Conservation (phyloP, 2,797 vertebrate species). For the Luscinia megarhynchos region DNA sequence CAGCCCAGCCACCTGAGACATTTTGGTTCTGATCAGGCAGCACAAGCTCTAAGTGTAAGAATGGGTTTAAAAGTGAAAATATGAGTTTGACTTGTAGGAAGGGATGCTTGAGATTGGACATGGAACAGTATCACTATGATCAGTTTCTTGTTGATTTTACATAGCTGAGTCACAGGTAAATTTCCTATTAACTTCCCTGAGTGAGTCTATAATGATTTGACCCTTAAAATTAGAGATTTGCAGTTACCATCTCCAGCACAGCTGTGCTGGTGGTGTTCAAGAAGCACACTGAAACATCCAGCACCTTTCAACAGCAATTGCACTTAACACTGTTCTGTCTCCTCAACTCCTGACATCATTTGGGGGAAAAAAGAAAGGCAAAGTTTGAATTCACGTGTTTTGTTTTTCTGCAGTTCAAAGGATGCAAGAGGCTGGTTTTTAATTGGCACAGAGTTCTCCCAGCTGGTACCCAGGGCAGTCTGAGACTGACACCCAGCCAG, state of each 20-base stretch:
- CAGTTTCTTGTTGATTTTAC: slow-evolving; percentile 5
- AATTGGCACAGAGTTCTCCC: neutral
- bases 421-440: slow-evolving; percentile 19
- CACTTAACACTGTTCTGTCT: neutral
- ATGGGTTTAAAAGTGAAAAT: neutral
- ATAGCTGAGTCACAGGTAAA: slow-evolving; percentile 8
- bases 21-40: neutral
- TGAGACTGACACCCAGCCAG: neutral
- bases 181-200: slow-evolving; percentile 16
- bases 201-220: neutral
- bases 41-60: neutral
- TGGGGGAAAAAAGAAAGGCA: neutral
- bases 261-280: neutral
- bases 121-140: neutral
- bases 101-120: neutral
- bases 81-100: neutral
- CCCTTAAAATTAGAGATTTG: slow-evolving; percentile 33
- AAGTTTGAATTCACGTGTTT: neutral
- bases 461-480: neutral
- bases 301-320: neutral
- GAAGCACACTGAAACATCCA: neutral
- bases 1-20: neutral
- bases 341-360: slow-evolving; percentile 22
- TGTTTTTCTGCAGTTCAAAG: slow-evolving; percentile 47
- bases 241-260: neutral